Evolutionary conservation across 2,797 vertebrate species (phyloP).

Genomic region (Danio aesculapii): DNA sequence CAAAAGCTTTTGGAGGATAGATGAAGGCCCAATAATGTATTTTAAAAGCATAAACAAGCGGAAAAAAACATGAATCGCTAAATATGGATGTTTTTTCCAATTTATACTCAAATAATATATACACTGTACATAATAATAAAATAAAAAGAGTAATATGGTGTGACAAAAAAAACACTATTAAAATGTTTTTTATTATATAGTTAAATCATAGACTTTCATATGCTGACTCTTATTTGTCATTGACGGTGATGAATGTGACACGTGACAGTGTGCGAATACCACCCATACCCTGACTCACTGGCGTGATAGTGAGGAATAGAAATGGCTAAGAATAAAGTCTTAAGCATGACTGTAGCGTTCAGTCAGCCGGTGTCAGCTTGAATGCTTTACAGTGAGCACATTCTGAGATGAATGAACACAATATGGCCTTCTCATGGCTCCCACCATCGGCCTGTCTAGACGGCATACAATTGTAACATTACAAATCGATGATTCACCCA

Average conservation of each 20-base stretch:
- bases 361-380: conserved; percentile 45
- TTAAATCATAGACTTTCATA: not conserved
- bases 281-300: conserved; percentile 34
- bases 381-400: conserved; percentile 48
- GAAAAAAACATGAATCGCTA: too few species aligned
- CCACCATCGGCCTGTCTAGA: conserved; percentile 56
- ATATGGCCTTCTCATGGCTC: conserved; percentile 27
- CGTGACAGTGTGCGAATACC: not conserved
- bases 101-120: too few species aligned
- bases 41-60: too few species aligned
- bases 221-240: not conserved
- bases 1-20: too few species aligned
- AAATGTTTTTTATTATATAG: too few species aligned
- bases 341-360: conserved; percentile 52
- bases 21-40: too few species aligned
- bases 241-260: not conserved
- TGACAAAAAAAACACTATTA: too few species aligned
- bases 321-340: conserved; percentile 27
- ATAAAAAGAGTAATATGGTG: too few species aligned
- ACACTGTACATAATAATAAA: too few species aligned
- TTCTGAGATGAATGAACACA: conserved; percentile 52
- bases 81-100: too few species aligned
- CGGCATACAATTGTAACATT: conserved; percentile 62
- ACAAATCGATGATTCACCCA: conserved; percentile 72
- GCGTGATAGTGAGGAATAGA: conserved; percentile 47